Evolutionary conservation across 30 jellyfish, hydroid and myxozoan genomes (phyloP).

Genomic region (Hydractinia symbiolongicarpus): DNA sequence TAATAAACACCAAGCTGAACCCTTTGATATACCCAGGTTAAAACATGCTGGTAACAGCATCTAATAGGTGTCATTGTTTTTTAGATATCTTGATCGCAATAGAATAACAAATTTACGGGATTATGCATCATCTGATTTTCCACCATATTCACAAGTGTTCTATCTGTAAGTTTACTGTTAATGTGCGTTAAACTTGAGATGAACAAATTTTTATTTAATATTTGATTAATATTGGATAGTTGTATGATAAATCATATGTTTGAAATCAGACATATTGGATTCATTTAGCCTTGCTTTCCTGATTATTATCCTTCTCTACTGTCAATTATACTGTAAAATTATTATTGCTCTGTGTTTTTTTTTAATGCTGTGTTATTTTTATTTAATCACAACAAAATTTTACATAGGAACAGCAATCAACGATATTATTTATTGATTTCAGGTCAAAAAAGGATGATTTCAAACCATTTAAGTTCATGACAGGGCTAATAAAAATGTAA

Average conservation of each 20-base stretch:
- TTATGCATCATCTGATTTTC: constrained; percentile 55
- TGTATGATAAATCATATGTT: too few species aligned
- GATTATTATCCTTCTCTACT: too few species aligned
- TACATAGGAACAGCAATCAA: too few species aligned
- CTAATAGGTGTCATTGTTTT: not conserved
- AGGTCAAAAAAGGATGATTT: constrained; percentile 55
- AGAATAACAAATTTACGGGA: constrained; percentile 46
- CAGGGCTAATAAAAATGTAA: constrained; percentile 50
- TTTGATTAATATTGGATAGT: too few species aligned
- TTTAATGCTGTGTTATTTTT: too few species aligned
- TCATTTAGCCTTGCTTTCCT: too few species aligned
- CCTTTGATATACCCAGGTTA: not conserved
- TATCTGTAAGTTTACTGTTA: constrained; percentile 41
- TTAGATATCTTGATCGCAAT: constrained; percentile 60
- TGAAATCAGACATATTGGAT: too few species aligned
- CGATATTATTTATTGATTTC: not conserved
- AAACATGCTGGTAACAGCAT: not conserved
- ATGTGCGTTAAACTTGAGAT: not conserved
- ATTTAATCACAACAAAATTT: too few species aligned
- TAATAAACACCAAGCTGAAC: not conserved
- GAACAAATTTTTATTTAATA: too few species aligned
- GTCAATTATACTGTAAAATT: too few species aligned
- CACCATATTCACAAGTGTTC: constrained; percentile 60
- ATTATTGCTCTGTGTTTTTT: too few species aligned
- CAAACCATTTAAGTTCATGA: constrained; percentile 57